These are phyloP conservation scores for Corvus moneduloides DNA, from an alignment of 2,113 vertebrate genomes.

Conservation along the genomic window DNA sequence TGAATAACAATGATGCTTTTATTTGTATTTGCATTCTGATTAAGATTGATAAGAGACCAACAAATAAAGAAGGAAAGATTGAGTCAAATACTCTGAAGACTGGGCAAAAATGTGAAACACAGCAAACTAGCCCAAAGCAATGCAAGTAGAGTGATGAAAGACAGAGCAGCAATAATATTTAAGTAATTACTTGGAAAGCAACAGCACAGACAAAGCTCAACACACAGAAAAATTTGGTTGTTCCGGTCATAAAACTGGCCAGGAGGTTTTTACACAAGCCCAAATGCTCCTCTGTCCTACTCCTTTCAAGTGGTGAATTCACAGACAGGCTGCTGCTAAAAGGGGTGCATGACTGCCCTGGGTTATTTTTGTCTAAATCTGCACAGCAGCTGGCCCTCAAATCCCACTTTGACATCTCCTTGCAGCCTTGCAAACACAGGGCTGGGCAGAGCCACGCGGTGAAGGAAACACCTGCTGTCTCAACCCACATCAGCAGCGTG, in stretches of 20 bases:
- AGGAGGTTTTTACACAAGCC: background rate
- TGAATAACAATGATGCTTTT: background rate
- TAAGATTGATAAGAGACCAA: background rate
- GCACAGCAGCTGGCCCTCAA: background rate
- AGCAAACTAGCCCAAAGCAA: background rate
- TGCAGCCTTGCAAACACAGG: background rate
- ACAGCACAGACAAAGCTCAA: background rate
- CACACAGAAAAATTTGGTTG: background rate
- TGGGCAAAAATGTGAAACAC: background rate
- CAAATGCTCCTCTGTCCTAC: background rate
- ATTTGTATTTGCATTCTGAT: constrained; percentile 2
- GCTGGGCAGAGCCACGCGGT: fast-evolving
- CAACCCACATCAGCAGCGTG: fast-evolving
- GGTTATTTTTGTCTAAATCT: background rate
- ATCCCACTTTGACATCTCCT: background rate
- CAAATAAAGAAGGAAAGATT: background rate
- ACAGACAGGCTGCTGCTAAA: background rate
- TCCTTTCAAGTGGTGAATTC: background rate
- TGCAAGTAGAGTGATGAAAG: background rate
- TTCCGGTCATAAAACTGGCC: background rate
- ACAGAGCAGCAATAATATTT: background rate
- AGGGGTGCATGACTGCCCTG: background rate
- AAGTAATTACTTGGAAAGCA: background rate
- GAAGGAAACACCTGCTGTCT: background rate
- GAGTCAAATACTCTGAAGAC: background rate